Evolutionary conservation across 2,113 vertebrate genomes (phyloP), one percentile per base, ranked within the genome.

Genomic region (Hippotragus niger): DNA sequence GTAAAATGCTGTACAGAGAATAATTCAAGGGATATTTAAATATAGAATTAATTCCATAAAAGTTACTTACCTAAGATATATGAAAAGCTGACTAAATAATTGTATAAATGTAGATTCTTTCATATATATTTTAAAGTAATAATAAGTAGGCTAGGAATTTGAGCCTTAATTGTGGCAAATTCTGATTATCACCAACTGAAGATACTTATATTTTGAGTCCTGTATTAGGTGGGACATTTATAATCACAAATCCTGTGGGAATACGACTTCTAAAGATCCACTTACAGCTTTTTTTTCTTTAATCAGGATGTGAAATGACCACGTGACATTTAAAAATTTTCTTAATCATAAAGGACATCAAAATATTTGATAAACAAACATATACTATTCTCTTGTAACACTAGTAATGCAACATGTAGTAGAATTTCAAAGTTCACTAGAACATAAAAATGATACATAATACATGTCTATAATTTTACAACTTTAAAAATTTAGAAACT

Each of bases 61-160:
- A 40, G 13, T 97, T 95, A 98, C 98, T 98, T 98, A 98, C 95
- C 95, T 91, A 93, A 88, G 17, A 45, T 6, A 90, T 29, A 85
- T 83, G 80, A 92, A 90, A 31, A 21, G 55, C n/a, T 33, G 27
- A 53, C 43, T 64, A 91, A 92, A 74, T 84, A 94, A 88, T 47
- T 87, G 16, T 45, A 71, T 83, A 90, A 64, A 74, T 6, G 16
- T 52, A 88, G 76, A 58, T 86, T 92, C 13, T 94, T n/a, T 88
- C 71, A 97, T 40, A 93, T 83, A 96, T 82, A 85, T 58, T 83
- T 36, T 2, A 53, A 60, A 83, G 15, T 78, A 83, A 50, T 36
- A 93, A 64, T 57, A 76, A 86, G 5, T 50, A 96, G 29, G 78
- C 14, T 90, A 94, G 6, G 17, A 13, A 91, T 95, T 78, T 74